Evolutionary conservation across 2,888 invertebrate species (phyloP), one percentile per base, ranked within the genome.

Genomic region (Crioceris asparagi): DNA sequence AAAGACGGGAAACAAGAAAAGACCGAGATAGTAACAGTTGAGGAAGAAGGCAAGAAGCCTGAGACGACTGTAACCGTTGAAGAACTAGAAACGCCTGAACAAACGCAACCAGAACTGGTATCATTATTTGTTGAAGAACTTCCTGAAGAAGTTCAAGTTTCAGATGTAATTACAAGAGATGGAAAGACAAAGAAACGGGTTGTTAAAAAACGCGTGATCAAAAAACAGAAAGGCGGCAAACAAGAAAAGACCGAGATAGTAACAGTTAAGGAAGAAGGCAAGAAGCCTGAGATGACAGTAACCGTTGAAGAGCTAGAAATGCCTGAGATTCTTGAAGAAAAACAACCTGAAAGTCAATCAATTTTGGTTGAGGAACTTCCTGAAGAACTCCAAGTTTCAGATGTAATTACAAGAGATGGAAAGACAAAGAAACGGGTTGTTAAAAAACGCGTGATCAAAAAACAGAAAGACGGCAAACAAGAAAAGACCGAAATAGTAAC

Each of bases 271-370:
- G 55, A 58, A 43, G 57, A 55, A 29, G 57, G 65, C 30, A 63
- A 69, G 44, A 19, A 45, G 18, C 62, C 64, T 0, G 48, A 59
- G 36, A 59, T 55, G 1, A 65, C 64, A 41, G 64, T 66, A 50
- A 65, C 64, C 7, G 58, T 64, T 2, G 69, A 69, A 4, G 54
- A 65, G 15, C 57, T 66, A 6, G 41, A 45, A 38, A 32, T n/a
- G n/a, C n/a, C n/a, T n/a, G n/a, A n/a, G n/a, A n/a, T 36, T 17
- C 31, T 40, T n/a, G 43, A 39, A 18, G 38, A 44, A 33, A 23
- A 37, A 18, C 31, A 42, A 29, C 39, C 38, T 23, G 36, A 39
- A 35, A 36, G 45, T 39, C 41, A 49, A 10, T 56, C 67, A 6
- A 42, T 40, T 43, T 45, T 36, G 10, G 39, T 51, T 10, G 50